Percentiles rank a stretch among this genome's conserved stretches.
Evolutionary conservation across 2,113 vertebrate species (phyloP).

Genomic region (Ranitomeya imitator): DNA sequence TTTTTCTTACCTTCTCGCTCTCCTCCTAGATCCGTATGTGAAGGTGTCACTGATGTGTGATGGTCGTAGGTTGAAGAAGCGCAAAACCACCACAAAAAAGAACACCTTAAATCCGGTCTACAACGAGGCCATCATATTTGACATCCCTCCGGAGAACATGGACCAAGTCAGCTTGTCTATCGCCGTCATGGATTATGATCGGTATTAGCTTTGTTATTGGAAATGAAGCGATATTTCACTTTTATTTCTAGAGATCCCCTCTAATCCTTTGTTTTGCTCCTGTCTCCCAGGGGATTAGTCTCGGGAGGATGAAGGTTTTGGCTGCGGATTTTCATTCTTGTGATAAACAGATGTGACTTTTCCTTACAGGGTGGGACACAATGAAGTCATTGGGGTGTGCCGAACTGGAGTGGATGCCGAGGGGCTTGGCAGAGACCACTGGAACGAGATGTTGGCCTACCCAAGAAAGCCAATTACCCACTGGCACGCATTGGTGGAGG

Average conservation of each 20-base stretch:
- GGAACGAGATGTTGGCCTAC: slow-evolving; percentile 98
- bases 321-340: background rate
- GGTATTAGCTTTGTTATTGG: slow-evolving; percentile 72
- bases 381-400: slow-evolving; percentile 96
- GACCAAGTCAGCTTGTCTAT: slow-evolving; percentile 98
- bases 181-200: slow-evolving; percentile 95
- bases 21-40: slow-evolving; percentile 88
- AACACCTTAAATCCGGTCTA: slow-evolving; percentile 93
- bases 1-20: background rate
- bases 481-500: slow-evolving; percentile 94
- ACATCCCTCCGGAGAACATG: slow-evolving; percentile 97
- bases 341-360: background rate
- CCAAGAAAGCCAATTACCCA: slow-evolving; percentile 97
- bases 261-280: background rate
- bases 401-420: slow-evolving; percentile 88
- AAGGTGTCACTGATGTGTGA: slow-evolving; percentile 97
- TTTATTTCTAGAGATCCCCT: background rate
- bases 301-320: background rate
- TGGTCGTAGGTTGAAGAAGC: slow-evolving; percentile 90
- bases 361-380: slow-evolving; percentile 89
- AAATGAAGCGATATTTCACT: background rate
- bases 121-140: slow-evolving; percentile 98
- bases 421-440: slow-evolving; percentile 94
- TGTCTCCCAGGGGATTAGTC: background rate
- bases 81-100: slow-evolving; percentile 96